These are phyloP conservation scores for Diachasmimorpha longicaudata DNA, from an alignment of 1,140 invertebrate genomes.

Conservation along the genomic window DNA sequence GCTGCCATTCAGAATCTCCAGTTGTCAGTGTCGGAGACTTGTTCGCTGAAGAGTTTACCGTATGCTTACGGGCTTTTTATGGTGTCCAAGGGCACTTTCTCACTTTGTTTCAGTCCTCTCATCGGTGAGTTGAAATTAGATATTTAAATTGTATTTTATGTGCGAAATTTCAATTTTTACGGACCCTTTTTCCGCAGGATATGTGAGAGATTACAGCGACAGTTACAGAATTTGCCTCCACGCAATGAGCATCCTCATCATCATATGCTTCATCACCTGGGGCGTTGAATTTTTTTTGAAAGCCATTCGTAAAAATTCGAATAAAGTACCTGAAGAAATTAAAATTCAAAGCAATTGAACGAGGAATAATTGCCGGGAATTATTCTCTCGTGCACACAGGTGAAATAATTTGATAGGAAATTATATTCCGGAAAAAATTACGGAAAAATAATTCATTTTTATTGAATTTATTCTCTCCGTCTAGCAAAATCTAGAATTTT, in stretches of 20 bases:
- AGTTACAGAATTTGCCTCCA: constrained; percentile 76
- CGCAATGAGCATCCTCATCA: constrained; percentile 72
- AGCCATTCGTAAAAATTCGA: constrained; percentile 8
- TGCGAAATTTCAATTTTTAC: too few relatives aligned
- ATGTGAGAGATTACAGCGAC: constrained; percentile 71
- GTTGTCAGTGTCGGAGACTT: constrained; percentile 76
- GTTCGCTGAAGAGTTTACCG: constrained; percentile 74
- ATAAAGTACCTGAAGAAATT: neutral
- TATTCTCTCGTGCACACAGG: too few relatives aligned
- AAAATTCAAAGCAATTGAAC: neutral
- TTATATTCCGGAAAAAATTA: too few relatives aligned
- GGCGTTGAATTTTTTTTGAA: constrained; percentile 65
- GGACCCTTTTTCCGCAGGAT: constrained; percentile 65
- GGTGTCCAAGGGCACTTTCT: constrained; percentile 76
- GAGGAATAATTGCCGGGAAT: neutral
- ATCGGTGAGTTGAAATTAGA: constrained; percentile 66
- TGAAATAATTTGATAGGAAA: too few relatives aligned
- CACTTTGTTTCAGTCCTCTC: constrained; percentile 72
- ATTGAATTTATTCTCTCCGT: too few relatives aligned
- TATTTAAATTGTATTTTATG: neutral
- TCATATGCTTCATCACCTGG: constrained; percentile 72
- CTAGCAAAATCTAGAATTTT: too few relatives aligned
- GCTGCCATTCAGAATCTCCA: constrained; percentile 77
- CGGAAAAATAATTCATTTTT: too few relatives aligned
- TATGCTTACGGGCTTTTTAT: constrained; percentile 78